Percentiles rank a stretch among this genome's conserved stretches.
These are phyloP conservation scores for Chunga burmeisteri DNA, from an alignment of 2,113 vertebrate species.

Conservation along the genomic window DNA sequence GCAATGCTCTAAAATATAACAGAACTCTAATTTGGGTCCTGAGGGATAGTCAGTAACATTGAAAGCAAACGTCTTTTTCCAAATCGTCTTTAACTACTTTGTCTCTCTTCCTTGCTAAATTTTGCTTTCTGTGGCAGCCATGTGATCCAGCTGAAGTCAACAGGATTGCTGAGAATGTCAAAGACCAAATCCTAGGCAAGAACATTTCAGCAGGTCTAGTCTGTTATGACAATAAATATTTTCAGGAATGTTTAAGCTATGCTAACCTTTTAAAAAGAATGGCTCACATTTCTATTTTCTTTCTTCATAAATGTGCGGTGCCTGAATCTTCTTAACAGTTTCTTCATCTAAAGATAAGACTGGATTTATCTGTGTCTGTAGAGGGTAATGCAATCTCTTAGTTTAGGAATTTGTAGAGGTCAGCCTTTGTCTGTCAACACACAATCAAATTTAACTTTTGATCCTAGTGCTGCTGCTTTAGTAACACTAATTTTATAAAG, in stretches of 20 bases:
- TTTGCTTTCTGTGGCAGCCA: background rate
- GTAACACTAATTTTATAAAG: background rate
- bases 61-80: conserved; percentile 11
- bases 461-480: conserved; percentile 11
- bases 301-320: conserved; percentile 20
- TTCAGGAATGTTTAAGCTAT: conserved; percentile 37
- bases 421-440: conserved; percentile 19
- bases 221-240: conserved; percentile 60
- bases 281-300: conserved; percentile 47
- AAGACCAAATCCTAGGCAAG: conserved; percentile 3
- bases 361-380: conserved; percentile 22
- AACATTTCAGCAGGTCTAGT: background rate
- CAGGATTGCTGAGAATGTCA: background rate
- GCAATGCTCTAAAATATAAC: conserved; percentile 50
- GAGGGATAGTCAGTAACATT: conserved; percentile 16
- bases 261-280: conserved; percentile 29
- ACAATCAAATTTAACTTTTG: background rate
- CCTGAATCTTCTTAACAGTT: conserved; percentile 24
- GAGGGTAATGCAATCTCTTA: background rate
- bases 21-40: conserved; percentile 28
- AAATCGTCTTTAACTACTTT: conserved; percentile 29
- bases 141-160: conserved; percentile 2
- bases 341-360: conserved; percentile 56
- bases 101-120: conserved; percentile 21
- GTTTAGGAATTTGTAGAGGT: conserved; percentile 39